Base-by-base conservation (phyloP, 2,113 vertebrate genomes). In the Phylloscopus whistleri region DNA sequence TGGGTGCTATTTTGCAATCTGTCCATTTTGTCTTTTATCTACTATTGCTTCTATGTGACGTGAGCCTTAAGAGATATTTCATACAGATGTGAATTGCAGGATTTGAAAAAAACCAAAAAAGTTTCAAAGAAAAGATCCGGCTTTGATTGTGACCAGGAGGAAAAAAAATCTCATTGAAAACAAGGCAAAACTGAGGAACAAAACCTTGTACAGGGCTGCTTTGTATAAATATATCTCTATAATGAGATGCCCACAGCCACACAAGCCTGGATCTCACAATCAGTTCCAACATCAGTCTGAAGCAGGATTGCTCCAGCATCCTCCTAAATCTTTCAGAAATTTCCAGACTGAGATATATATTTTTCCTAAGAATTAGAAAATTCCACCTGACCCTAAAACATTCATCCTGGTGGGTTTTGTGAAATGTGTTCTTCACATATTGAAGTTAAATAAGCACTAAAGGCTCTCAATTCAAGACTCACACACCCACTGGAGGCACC, bases 11-110 rank as follows among this genome's bases (percentile, higher is more conserved):
- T 93, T 69, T 69, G 76, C 62, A 37, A 26, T 60, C 85, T 52
- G 79, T 68, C 89, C 64, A 51, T 90, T 92, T 67, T 81, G 16
- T 39, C 43, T 78, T 94, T 74, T 87, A 68, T 96, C 95, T 91
- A 10, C 0, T 0, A 52, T 74, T 68, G 16, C 33, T 30, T 88
- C 39, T 20, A 3, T 33, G 33, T 55, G 68, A 44, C n/a, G 10
- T 33, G 59, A 90, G 56, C 58, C 60, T 90, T 75, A 84, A 87
- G 70, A 89, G 73, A 88, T 26, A 64, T 84, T 87, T 84, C 81
- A 83, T 63, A 75, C 22, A 68, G 62, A 90, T 27, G 21, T 53
- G 83, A 94, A 94, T 41, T 60, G 31, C 7, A 46, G 53, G 28
- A 43, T 31, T 78, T 66, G 26, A 13, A 31, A 20, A n/a, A 10